Conservation (phyloP, 2,113 vertebrate species). For the Epinephelus cyanopodus region DNA sequence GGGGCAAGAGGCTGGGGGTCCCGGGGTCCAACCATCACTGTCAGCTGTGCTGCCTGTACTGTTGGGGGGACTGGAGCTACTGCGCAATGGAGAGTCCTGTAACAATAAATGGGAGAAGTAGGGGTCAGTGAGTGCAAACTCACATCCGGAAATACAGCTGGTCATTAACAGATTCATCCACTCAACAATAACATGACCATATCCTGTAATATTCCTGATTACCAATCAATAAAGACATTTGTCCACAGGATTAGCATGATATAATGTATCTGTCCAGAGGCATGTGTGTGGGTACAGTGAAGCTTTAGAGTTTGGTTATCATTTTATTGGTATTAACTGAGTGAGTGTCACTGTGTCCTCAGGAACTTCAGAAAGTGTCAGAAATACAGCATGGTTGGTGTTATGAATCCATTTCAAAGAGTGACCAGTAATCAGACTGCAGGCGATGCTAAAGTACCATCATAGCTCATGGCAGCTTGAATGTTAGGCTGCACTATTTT, state of each 20-base stretch:
- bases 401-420: background rate
- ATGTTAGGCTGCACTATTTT: background rate
- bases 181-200: background rate
- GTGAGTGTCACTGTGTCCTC: background rate
- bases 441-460: background rate
- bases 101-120: slow-evolving; percentile 25
- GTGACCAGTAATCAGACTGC: background rate
- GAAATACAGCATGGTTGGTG: background rate
- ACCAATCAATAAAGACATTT: background rate
- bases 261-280: background rate
- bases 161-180: slow-evolving; percentile 5
- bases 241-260: background rate
- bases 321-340: background rate
- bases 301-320: background rate
- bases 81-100: slow-evolving; percentile 90
- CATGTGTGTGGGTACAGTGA: background rate
- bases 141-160: background rate
- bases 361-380: background rate
- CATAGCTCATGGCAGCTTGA: background rate
- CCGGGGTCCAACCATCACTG: slow-evolving; percentile 93
- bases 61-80: slow-evolving; percentile 95
- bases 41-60: slow-evolving; percentile 96
- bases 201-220: background rate
- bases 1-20: slow-evolving; percentile 79
- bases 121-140: background rate